Evolutionary conservation across 92 coral and sea anemone species (phyloP).

Genomic region (Galaxea fascicularis): DNA sequence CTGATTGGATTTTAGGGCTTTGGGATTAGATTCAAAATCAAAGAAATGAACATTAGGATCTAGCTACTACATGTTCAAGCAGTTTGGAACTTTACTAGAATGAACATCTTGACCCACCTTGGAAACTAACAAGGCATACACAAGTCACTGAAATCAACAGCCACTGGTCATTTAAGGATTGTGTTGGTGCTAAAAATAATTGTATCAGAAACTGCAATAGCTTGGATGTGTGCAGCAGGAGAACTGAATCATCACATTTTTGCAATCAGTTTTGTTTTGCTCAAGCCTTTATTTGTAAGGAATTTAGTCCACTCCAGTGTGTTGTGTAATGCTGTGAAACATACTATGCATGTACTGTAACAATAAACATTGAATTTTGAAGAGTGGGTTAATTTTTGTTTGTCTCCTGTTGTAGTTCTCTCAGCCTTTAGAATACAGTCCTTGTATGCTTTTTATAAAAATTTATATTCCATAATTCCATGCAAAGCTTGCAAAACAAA

Average conservation of each 20-base stretch:
- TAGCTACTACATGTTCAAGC: no score
- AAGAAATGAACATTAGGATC: background rate
- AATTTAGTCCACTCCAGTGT: background rate
- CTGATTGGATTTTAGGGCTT: slow-evolving; percentile 13
- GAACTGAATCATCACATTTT: no score
- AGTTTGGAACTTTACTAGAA: background rate
- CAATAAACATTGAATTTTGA: slow-evolving; percentile 16
- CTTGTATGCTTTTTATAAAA: no score
- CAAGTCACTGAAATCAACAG: background rate
- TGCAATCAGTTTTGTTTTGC: background rate
- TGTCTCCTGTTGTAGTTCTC: background rate
- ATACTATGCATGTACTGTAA: background rate
- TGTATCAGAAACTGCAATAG: background rate
- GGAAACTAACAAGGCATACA: background rate
- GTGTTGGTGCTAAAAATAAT: background rate
- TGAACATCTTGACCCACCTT: background rate
- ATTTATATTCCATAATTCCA: no score
- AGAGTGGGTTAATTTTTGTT: background rate
- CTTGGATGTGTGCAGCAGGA: background rate
- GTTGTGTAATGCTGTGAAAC: background rate
- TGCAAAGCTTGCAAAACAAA: no score
- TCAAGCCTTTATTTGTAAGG: background rate
- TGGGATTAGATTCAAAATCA: slow-evolving; percentile 16
- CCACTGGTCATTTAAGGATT: background rate
- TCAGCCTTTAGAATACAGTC: no score